phyloP scores from a whole-genome alignment of 2,797 vertebrate species.

The Distichodus sexfasciatus region DNA sequence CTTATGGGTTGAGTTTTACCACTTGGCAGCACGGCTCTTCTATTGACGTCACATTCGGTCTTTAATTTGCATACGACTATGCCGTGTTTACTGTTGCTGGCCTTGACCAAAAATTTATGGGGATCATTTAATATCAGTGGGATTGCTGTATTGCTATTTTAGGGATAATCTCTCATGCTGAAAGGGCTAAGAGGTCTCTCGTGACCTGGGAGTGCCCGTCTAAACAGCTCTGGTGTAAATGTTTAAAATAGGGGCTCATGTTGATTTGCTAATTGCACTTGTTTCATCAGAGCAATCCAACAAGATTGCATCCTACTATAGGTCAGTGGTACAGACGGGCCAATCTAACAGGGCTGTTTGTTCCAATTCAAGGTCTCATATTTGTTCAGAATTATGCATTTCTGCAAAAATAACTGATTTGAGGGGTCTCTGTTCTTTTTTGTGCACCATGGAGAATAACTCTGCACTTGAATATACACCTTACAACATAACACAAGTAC shows the following conservation, averaged over 20 bases:
- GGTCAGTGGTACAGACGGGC: not conserved
- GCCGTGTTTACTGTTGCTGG: slow-evolving; percentile 14
- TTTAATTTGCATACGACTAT: slow-evolving; percentile 27
- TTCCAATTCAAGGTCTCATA: no score
- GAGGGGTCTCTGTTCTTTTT: no score
- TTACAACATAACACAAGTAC: no score
- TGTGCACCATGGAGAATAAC: no score
- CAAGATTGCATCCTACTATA: not conserved
- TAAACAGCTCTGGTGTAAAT: slow-evolving; percentile 14
- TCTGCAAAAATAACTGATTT: no score
- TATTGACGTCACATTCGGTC: not conserved
- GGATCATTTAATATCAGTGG: slow-evolving; percentile 36
- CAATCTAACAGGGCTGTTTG: not conserved
- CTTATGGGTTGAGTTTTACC: slow-evolving; percentile 36
- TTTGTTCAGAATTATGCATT: no score
- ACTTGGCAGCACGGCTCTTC: not conserved
- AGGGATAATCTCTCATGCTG: slow-evolving; percentile 1
- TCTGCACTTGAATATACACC: no score
- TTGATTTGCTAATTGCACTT: not conserved
- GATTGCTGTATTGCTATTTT: slow-evolving; percentile 40
- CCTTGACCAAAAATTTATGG: slow-evolving; percentile 12
- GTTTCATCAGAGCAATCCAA: slow-evolving; percentile 15
- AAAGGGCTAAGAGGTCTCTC: slow-evolving; percentile 22
- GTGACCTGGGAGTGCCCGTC: slow-evolving; percentile 22
- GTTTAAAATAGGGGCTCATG: slow-evolving; percentile 17